Base-by-base conservation (phyloP, 2,888 invertebrate species). In the Drosophila melanosoma region DNA sequence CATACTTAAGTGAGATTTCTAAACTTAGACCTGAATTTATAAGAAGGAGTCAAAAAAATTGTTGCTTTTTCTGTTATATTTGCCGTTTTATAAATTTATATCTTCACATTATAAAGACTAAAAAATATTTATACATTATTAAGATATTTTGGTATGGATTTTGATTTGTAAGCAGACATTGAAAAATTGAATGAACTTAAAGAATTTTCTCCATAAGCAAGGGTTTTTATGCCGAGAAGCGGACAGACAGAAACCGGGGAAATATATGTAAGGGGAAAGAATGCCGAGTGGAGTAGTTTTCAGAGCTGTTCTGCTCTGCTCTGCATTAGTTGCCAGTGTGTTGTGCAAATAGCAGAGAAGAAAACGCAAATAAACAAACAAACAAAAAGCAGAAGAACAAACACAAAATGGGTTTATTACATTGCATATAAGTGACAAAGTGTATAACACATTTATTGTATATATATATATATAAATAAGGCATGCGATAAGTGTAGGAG, bases 311-410 rank as follows among this genome's bases (percentile, higher is more conserved):
- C 20, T 20, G 20, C 15, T 20, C 45, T 26, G 29, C 29, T 29
- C 29, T 29, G 29, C 29, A 45, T 45, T 23, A 8, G 45, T 26
- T 23, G 15, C 7, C 23, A 45, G 36, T 57, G 52, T 40, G 53
- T 32, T 53, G 15, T n/a, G 52, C 71, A 71, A 71, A 70, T 57
- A 70, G 45, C 26, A 10, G 62, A 49, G 26, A 71, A 26, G 12
- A 45, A 48, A 71, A 40, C 49, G 56, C 49, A 49, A 68, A 56
- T 40, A 68, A 49, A 52, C 7, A 45, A 45, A 40, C 1, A 63
- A 45, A 11, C 15, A 45, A 8, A 49, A 26, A 51, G 11, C 11
- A 29, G n/a, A 51, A 48, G n/a, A 12, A 56, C 33, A 56, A 68
- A 42, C 36, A 53, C 40, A 51, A 38, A 29, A 38, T 57, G 26